Conservation (phyloP, 2,888 invertebrate genomes). For the Mongoloraphidia duomilia region DNA sequence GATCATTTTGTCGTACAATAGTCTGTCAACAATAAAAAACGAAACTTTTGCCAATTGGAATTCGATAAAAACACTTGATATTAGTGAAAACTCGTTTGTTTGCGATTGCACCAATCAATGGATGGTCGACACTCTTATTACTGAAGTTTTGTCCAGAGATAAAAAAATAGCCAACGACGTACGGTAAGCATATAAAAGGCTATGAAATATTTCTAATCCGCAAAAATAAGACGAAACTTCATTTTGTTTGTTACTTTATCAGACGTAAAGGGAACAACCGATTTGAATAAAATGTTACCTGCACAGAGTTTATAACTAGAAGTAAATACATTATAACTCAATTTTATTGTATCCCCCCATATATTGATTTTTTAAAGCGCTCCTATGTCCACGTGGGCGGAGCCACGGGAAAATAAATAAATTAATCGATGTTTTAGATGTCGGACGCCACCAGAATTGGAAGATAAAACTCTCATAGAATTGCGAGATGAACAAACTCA, state of each 20-base stretch:
- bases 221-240: too few relatives aligned
- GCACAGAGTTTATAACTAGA: too few relatives aligned
- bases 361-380: too few relatives aligned
- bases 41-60: constrained; percentile 56
- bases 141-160: constrained; percentile 12
- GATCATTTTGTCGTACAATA: constrained; percentile 61
- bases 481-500: constrained; percentile 37
- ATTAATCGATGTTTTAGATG: constrained; percentile 34
- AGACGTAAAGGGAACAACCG: constrained; percentile 31
- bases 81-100: constrained; percentile 59
- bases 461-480: constrained; percentile 39
- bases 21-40: constrained; percentile 49
- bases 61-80: constrained; percentile 44
- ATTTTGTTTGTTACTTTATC: too few relatives aligned
- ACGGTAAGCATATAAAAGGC: constrained; percentile 29
- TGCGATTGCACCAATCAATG: constrained; percentile 71
- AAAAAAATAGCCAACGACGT: constrained; percentile 14
- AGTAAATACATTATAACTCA: too few relatives aligned
- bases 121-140: constrained; percentile 52
- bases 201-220: too few relatives aligned
- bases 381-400: background rate
- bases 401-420: too few relatives aligned
- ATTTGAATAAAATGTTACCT: background rate
- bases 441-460: constrained; percentile 48
- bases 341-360: too few relatives aligned